Conservation (phyloP, 2,888 invertebrate species). For the Nomada hirtipes region DNA sequence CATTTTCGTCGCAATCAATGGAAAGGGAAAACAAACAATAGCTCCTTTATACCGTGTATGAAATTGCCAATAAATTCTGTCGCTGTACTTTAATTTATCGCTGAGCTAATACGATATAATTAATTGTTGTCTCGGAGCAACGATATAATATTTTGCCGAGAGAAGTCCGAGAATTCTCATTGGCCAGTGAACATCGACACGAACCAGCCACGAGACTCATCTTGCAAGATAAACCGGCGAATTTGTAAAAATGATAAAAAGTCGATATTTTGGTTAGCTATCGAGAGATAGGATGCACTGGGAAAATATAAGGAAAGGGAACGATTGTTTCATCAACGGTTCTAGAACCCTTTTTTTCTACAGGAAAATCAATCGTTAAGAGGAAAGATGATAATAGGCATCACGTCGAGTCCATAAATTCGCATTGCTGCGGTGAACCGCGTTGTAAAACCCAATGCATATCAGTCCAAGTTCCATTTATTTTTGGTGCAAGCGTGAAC, state of each 20-base stretch:
- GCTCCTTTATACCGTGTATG: background rate
- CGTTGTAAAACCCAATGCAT: background rate
- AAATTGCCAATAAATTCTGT: background rate
- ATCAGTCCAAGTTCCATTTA: background rate
- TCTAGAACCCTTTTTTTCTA: background rate
- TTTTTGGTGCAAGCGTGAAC: background rate
- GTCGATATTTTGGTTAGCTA: background rate
- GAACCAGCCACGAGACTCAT: slow-evolving; percentile 25
- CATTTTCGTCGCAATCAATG: background rate
- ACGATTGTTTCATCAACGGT: background rate
- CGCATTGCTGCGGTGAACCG: background rate
- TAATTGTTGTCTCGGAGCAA: background rate
- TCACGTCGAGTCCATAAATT: slow-evolving; percentile 2
- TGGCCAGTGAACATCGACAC: slow-evolving; percentile 25
- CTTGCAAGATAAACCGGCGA: background rate
- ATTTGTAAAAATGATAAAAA: slow-evolving; percentile 22
- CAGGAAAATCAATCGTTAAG: background rate
- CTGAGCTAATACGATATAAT: background rate
- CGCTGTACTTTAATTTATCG: background rate
- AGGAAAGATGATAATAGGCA: background rate
- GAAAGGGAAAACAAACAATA: background rate
- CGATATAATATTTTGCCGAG: background rate
- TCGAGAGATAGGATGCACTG: background rate
- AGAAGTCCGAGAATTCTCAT: background rate
- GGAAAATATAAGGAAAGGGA: too few relatives aligned